phyloP scores from a whole-genome alignment of 2,113 vertebrate genomes.

The Cyanocitta stelleri region DNA sequence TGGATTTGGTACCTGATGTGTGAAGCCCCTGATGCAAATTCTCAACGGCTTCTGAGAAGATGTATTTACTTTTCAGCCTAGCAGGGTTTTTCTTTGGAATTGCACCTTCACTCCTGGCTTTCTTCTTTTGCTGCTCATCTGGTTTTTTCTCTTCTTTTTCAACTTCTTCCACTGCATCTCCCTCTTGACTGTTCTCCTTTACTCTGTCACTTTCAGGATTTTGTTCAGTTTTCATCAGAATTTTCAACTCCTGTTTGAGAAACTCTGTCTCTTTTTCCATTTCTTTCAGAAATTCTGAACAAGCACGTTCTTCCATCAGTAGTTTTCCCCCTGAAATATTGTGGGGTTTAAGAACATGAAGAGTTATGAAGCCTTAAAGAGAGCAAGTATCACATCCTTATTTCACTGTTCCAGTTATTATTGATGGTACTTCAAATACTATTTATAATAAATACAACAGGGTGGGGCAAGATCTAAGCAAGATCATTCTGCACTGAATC shows the following conservation, averaged over 20 bases:
- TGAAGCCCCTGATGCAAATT: conserved; percentile 69
- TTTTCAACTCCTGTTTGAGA: background rate
- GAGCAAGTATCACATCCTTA: background rate
- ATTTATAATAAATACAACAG: background rate
- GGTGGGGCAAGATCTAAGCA: background rate
- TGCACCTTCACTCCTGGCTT: background rate
- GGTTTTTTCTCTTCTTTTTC: background rate
- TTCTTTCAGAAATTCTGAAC: background rate
- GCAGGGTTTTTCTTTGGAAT: background rate
- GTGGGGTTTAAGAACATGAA: background rate
- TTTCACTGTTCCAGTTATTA: background rate
- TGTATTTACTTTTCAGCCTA: background rate
- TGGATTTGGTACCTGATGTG: background rate
- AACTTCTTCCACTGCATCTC: background rate
- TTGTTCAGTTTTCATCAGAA: background rate
- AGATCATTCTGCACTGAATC: background rate
- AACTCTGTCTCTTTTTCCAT: background rate
- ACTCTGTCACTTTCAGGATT: background rate
- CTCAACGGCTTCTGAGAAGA: conserved; percentile 46
- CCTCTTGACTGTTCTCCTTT: background rate
- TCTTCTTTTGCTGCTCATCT: background rate
- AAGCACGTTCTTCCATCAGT: background rate
- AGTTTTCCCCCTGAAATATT: conserved; percentile 25
- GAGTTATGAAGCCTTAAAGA: background rate
- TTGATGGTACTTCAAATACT: background rate